Conservation (phyloP, 2,888 invertebrate genomes). For the Dorcus hopei region DNA sequence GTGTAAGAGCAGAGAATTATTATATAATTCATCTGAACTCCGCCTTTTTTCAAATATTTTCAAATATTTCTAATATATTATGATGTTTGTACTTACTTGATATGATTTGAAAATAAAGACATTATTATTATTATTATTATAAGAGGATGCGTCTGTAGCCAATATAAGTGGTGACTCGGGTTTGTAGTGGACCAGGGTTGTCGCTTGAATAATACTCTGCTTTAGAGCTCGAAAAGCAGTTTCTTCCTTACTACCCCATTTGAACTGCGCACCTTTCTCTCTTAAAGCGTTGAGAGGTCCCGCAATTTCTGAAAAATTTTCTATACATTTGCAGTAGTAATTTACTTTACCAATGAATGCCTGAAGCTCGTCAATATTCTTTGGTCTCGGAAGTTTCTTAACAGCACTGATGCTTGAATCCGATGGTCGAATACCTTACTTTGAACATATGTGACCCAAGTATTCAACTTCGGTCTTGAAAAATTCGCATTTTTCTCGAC, state of each 20-base stretch:
- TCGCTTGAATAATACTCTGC: neutral
- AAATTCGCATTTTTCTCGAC: too few species aligned
- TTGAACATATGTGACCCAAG: neutral
- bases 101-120: too few species aligned
- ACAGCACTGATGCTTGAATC: neutral
- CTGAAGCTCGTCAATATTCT: neutral
- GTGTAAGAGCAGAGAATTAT: too few species aligned
- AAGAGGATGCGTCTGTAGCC: slow-evolving; percentile 5
- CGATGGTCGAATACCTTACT: neutral
- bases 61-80: too few species aligned
- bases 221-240: neutral
- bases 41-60: too few species aligned
- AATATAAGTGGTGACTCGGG: slow-evolving; percentile 6
- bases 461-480: too few species aligned
- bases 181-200: neutral
- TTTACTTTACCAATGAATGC: neutral
- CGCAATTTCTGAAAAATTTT: neutral
- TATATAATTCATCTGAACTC: too few species aligned
- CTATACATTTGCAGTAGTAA: neutral
- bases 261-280: neutral
- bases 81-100: too few species aligned
- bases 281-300: neutral
- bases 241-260: neutral
- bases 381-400: neutral
- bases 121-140: too few species aligned